Base-by-base conservation (phyloP, 2,888 invertebrate genomes). In the Mechanitis mazaeus region DNA sequence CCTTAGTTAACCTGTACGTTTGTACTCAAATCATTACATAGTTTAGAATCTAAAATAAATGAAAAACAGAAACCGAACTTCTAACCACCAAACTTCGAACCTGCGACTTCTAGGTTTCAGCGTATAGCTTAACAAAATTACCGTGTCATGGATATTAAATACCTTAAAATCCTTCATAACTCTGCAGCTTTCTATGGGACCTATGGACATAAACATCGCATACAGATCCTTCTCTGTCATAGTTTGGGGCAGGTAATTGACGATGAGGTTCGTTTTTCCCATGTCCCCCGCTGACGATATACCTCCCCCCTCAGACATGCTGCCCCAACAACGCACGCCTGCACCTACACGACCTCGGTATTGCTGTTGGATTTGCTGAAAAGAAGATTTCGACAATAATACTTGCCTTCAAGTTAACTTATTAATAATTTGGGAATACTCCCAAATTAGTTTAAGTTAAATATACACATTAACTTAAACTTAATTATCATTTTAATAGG, bases 231-330 rank as follows among this genome's bases (percentile, higher is more conserved):
- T 95, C 82, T 98, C 98, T 2, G 96, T 95, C 92, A 98, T 95
- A 75, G 94, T 95, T 88, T 98, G 98, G 42, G 98, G 98, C 75
- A 98, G 92, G 85, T 98, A 98, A 91, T 98, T 98, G 77, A 98
- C 95, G 72, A 98, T 98, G 73, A 98, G 92, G 90, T 98, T 98
- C 63, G 96, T 96, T 73, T 91, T 91, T 66, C 85, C 75, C 47
- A 77, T 75, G 77, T 91, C 91, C 46, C 88, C 85, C 0, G 85
- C 89, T 31, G 84, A 83, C 3, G 88, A 86, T 38, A 88, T 74
- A 1, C 87, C 89, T 0, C 86, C 87, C 2, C 88, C 86, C 63
- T 90, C 90, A 0, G 89, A 87, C 88, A 88, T 89, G 73, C 88
- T 88, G 81, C 88, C 89, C 85, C 89, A 89, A 68, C 72, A 87